Evolutionary conservation across 2,797 vertebrate species (phyloP).

Genomic region (Danionella dracula): DNA sequence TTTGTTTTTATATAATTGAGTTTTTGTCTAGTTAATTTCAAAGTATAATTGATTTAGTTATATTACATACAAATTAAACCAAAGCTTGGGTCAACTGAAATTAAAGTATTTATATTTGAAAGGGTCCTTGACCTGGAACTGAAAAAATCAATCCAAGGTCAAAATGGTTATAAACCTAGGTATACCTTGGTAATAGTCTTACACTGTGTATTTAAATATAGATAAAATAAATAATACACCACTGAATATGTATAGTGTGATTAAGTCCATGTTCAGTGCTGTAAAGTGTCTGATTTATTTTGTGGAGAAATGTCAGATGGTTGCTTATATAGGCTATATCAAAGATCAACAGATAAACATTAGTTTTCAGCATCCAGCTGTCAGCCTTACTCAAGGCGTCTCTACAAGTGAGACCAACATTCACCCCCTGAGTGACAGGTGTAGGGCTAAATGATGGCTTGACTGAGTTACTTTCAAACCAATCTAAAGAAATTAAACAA

Average conservation of each 20-base stretch:
- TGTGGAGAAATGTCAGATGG: background rate
- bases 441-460: constrained; percentile 44
- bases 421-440: constrained; percentile 46
- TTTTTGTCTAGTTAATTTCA: too few species aligned
- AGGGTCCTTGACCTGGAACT: too few species aligned
- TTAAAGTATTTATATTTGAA: too few species aligned
- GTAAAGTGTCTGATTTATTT: background rate
- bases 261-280: background rate
- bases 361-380: constrained; percentile 49
- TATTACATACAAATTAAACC: too few species aligned
- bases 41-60: too few species aligned
- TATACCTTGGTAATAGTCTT: too few species aligned
- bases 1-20: too few species aligned
- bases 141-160: too few species aligned
- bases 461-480: constrained; percentile 44
- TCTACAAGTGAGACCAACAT: constrained; percentile 36
- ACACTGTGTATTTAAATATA: too few species aligned
- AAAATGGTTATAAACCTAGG: too few species aligned
- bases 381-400: constrained; percentile 45
- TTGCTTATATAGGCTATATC: constrained; percentile 12
- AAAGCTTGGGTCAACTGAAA: too few species aligned
- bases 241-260: constrained; percentile 34
- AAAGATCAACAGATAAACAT: constrained; percentile 42
- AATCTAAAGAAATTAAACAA: constrained; percentile 41
- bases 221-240: too few species aligned